Conservation (phyloP, 1,140 invertebrate genomes). For the Ridgeia piscesae region DNA sequence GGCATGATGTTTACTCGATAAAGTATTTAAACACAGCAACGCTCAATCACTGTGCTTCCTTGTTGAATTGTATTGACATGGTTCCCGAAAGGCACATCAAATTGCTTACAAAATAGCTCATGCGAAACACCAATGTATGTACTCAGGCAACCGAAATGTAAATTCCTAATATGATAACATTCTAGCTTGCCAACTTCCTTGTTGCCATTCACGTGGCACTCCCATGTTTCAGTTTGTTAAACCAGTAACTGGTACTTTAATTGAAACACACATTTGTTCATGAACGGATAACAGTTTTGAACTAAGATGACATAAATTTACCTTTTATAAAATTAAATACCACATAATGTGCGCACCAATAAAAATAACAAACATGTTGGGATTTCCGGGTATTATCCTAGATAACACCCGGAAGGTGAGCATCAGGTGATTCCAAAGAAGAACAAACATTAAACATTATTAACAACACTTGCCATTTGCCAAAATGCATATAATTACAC, state of each 20-base stretch:
- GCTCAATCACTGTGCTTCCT: background rate
- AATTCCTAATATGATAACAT: background rate
- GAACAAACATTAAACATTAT: too few species aligned
- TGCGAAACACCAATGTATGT: background rate
- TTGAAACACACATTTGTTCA: too few species aligned
- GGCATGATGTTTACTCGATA: background rate
- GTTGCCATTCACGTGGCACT: background rate
- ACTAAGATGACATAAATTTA: too few species aligned
- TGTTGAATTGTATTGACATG: background rate
- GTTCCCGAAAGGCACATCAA: background rate
- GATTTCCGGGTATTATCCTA: too few species aligned
- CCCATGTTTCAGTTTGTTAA: background rate
- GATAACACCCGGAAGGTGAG: too few species aligned
- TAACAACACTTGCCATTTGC: too few species aligned
- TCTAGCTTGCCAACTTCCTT: background rate
- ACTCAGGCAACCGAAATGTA: background rate
- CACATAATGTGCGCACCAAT: too few species aligned
- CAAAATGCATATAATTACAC: too few species aligned
- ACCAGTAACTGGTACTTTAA: background rate
- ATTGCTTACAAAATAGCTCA: background rate
- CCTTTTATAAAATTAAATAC: too few species aligned
- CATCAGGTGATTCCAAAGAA: too few species aligned
- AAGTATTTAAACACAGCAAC: background rate
- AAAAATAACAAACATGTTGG: too few species aligned
- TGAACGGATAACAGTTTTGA: too few species aligned